Conservation (phyloP, 2,888 invertebrate genomes). For the Imbricaverruca yamaguchii region DNA sequence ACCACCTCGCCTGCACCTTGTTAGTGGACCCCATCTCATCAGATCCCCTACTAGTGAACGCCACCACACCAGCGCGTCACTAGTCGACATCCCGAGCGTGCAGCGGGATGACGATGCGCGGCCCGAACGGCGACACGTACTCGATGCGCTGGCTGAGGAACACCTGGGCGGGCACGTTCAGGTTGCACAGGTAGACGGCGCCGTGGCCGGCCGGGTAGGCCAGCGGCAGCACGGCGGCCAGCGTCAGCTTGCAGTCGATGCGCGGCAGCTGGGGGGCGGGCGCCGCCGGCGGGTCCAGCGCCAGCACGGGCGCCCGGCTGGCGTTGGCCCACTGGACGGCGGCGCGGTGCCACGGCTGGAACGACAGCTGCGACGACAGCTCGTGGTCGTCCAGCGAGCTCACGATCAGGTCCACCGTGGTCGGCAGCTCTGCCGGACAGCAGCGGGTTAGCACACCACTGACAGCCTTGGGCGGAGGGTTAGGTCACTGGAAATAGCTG, state of each 20-base stretch:
- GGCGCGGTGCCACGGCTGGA: constrained; percentile 44
- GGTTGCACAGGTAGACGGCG: constrained; percentile 73
- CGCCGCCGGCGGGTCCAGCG: constrained; percentile 60
- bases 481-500: not conserved
- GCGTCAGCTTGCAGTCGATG: constrained; percentile 56
- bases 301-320: constrained; percentile 62
- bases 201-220: constrained; percentile 55
- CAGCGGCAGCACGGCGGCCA: constrained; percentile 63
- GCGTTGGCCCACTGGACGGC: constrained; percentile 61
- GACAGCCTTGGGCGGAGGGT: not conserved
- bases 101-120: constrained; percentile 70
- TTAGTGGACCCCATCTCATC: too few species aligned
- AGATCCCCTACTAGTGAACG: too few species aligned
- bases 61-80: not conserved
- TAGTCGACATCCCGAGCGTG: constrained; percentile 40
- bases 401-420: constrained; percentile 38
- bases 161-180: constrained; percentile 69
- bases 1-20: too few species aligned
- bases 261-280: constrained; percentile 50
- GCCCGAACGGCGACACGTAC: constrained; percentile 77
- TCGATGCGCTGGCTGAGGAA: constrained; percentile 65
- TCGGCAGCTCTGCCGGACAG: constrained; percentile 19
- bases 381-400: constrained; percentile 40
- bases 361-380: constrained; percentile 30
- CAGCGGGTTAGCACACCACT: not conserved